phyloP scores from a whole-genome alignment of 2,888 invertebrate species.

The Scaptomyza flava region DNA sequence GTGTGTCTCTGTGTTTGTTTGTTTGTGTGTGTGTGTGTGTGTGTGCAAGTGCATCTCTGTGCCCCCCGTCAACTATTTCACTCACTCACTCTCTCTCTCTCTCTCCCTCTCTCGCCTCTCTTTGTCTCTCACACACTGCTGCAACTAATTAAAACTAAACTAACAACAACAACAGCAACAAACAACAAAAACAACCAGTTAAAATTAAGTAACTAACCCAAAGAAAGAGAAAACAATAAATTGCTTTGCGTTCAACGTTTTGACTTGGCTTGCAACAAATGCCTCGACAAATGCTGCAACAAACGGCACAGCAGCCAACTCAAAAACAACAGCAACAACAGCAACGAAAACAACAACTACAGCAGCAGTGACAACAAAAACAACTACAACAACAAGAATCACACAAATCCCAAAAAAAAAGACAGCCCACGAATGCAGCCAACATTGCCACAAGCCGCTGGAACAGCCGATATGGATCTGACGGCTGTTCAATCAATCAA shows the following conservation, averaged over 20 bases:
- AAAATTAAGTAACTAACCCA: slow-evolving; percentile 12
- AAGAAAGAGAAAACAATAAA: slow-evolving; percentile 5
- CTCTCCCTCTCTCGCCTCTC: not conserved
- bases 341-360: slow-evolving; percentile 23
- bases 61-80: not conserved
- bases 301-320: slow-evolving; percentile 12
- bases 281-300: slow-evolving; percentile 36
- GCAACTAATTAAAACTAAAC: slow-evolving; percentile 20
- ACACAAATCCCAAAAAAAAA: slow-evolving; percentile 37
- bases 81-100: not conserved
- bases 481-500: slow-evolving; percentile 96
- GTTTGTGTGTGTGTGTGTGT: slow-evolving; percentile 2
- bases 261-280: slow-evolving; percentile 31
- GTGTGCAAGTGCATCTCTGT: not conserved
- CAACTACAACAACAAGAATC: slow-evolving; percentile 25
- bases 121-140: slow-evolving; percentile 4
- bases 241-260: slow-evolving; percentile 2
- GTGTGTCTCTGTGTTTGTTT: slow-evolving; percentile 6
- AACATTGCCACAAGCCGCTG: slow-evolving; percentile 89
- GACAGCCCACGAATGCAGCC: slow-evolving; percentile 89
- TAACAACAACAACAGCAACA: slow-evolving; percentile 16
- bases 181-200: not conserved
- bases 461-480: slow-evolving; percentile 94
- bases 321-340: slow-evolving; percentile 12
- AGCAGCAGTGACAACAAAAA: slow-evolving; percentile 10